A percentile compares a stretch with the other conserved stretches of the same genome.
Evolutionary conservation across 2,113 vertebrate species (phyloP).

Genomic region (Saguinus imperator): DNA sequence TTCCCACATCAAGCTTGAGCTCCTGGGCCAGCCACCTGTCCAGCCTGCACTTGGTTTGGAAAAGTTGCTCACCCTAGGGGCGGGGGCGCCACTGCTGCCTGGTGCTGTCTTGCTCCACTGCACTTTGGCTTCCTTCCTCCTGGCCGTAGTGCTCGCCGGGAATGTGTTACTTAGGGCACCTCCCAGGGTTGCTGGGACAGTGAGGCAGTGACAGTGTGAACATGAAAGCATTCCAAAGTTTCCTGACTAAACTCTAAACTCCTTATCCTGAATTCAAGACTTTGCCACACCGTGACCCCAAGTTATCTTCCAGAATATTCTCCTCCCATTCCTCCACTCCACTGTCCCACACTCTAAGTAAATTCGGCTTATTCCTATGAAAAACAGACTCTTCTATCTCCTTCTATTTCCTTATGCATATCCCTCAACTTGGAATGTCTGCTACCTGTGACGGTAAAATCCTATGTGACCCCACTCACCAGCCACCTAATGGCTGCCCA

Average conservation of each 20-base stretch:
- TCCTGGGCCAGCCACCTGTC: fast-evolving
- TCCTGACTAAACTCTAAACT: not conserved
- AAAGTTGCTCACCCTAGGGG: not conserved
- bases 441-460: not conserved
- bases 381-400: not conserved
- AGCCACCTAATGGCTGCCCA: not conserved
- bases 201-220: not conserved
- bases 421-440: not conserved
- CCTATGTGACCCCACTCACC: not conserved
- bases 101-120: not conserved
- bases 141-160: not conserved
- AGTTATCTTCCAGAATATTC: not conserved
- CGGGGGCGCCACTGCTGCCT: no score
- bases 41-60: not conserved
- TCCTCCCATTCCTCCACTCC: not conserved
- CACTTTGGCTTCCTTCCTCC: not conserved
- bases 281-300: not conserved
- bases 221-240: not conserved
- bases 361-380: not conserved
- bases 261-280: not conserved
- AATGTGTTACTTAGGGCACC: not conserved
- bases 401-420: not conserved
- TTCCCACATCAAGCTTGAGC: not conserved
- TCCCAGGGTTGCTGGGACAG: not conserved
- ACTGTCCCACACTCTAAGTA: not conserved